Evolutionary conservation across 2,113 vertebrate species (phyloP).

Genomic region (Hymenochirus boettgeri): DNA sequence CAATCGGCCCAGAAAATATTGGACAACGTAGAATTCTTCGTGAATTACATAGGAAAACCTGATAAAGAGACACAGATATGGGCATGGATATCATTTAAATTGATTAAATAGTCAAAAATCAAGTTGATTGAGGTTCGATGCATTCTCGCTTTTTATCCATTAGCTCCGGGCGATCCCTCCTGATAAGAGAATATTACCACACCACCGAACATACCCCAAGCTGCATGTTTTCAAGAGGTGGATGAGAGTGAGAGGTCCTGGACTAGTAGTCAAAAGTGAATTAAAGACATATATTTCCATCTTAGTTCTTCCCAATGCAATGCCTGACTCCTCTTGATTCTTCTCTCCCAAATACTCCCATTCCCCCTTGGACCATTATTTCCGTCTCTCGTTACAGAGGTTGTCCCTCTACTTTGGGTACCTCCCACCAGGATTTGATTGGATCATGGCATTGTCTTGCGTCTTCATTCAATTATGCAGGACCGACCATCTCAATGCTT

Average conservation of each 20-base stretch:
- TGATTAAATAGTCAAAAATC: too few species aligned
- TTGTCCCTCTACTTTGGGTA: slow-evolving; percentile 80
- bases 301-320: too few species aligned
- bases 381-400: too few species aligned
- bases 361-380: slow-evolving; percentile 51
- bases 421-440: slow-evolving; percentile 82
- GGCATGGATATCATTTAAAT: too few species aligned
- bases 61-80: too few species aligned
- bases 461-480: slow-evolving; percentile 80
- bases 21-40: too few species aligned
- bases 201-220: slow-evolving; percentile 84
- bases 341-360: neutral
- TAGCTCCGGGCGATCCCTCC: slow-evolving; percentile 84
- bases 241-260: slow-evolving; percentile 66
- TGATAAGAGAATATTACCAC: slow-evolving; percentile 85
- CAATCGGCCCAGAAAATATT: too few species aligned
- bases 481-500: slow-evolving; percentile 83
- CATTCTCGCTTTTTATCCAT: neutral
- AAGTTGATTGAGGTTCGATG: too few species aligned
- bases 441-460: slow-evolving; percentile 78
- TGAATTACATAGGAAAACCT: too few species aligned
- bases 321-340: neutral
- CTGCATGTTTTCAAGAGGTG: slow-evolving; percentile 86
- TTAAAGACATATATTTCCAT: too few species aligned
- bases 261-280: too few species aligned